These are phyloP conservation scores for Oxyruncus cristatus DNA, from an alignment of 2,113 vertebrate species.

Conservation along the genomic window DNA sequence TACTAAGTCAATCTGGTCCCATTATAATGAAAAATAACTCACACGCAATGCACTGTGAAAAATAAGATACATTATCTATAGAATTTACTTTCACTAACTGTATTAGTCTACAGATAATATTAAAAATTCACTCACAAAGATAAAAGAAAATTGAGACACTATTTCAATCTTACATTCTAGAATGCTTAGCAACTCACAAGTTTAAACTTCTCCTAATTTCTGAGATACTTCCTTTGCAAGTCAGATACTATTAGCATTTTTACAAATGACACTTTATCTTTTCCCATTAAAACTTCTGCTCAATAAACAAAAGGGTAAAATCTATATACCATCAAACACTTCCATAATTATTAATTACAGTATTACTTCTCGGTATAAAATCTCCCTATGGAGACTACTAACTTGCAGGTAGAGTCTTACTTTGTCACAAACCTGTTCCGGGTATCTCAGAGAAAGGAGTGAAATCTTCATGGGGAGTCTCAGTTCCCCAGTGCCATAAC, in stretches of 20 bases:
- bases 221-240: neutral
- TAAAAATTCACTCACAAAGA: neutral
- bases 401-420: neutral
- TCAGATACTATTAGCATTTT: neutral
- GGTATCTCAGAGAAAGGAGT: neutral
- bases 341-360: neutral
- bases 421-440: neutral
- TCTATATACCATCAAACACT: neutral
- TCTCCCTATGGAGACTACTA: neutral
- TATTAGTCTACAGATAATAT: neutral
- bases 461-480: neutral
- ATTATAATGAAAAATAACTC: neutral
- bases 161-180: neutral
- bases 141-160: neutral
- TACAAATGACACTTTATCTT: neutral
- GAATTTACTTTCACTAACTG: neutral
- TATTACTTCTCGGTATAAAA: neutral
- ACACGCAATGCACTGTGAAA: neutral
- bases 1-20: neutral
- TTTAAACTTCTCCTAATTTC: neutral
- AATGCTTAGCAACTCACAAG: neutral
- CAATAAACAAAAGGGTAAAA: neutral
- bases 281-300: neutral
- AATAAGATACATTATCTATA: neutral
- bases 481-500: neutral